Conservation (phyloP, 2,888 invertebrate genomes). For the Sarcophaga rosellei region DNA sequence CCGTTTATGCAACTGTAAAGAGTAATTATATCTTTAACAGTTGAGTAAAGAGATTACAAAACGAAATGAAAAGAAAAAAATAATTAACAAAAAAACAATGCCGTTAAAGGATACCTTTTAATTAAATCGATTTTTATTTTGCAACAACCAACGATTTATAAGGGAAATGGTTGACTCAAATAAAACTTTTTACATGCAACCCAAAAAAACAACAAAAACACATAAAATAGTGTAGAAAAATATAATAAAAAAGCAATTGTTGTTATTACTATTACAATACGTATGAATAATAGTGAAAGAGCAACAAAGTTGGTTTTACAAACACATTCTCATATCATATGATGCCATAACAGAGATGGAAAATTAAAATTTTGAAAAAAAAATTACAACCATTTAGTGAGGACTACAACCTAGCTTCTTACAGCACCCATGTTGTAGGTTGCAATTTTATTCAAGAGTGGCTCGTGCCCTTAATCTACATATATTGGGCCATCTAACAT, state of each 20-base stretch:
- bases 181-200: conserved; percentile 25
- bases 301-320: background rate
- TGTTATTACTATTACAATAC: too few species aligned
- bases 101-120: conserved; percentile 42
- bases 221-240: background rate
- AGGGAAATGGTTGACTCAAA: background rate
- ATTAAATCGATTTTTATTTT: conserved; percentile 52
- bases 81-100: background rate
- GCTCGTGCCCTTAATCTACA: too few species aligned
- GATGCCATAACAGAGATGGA: too few species aligned
- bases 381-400: too few species aligned
- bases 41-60: conserved; percentile 34
- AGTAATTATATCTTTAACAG: conserved; percentile 42
- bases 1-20: background rate
- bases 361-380: too few species aligned
- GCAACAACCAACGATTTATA: background rate
- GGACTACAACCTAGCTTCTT: too few species aligned
- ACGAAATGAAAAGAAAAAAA: too few species aligned
- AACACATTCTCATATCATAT: too few species aligned
- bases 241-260: too few species aligned
- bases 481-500: too few species aligned
- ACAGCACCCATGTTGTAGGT: too few species aligned
- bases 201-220: background rate
- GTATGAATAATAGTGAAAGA: background rate
- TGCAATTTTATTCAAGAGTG: too few species aligned